These are phyloP conservation scores for Unio delphinus DNA, from an alignment of 2,888 invertebrate species.

Conservation along the genomic window DNA sequence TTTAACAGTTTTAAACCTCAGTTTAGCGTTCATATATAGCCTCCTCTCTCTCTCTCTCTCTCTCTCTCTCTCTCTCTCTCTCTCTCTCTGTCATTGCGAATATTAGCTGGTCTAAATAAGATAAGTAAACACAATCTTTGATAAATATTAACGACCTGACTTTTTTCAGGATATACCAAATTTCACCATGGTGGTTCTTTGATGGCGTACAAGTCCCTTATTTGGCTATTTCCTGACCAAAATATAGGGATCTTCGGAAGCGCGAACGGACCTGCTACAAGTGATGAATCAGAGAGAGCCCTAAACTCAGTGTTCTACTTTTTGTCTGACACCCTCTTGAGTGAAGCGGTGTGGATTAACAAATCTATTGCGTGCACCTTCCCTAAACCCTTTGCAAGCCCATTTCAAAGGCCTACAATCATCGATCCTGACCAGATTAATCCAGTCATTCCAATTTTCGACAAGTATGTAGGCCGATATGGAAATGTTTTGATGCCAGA, in stretches of 20 bases:
- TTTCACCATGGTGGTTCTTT: constrained; percentile 26
- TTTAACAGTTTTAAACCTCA: no score
- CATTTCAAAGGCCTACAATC: not conserved
- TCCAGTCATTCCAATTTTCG: constrained; percentile 6
- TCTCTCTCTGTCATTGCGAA: no score
- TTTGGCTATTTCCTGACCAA: constrained; percentile 27
- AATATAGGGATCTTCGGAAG: constrained; percentile 26
- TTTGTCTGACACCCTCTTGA: constrained; percentile 33
- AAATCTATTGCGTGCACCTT: constrained; percentile 38
- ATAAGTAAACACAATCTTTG: no score
- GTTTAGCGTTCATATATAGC: no score
- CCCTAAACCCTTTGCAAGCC: constrained; percentile 25
- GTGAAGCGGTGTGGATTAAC: constrained; percentile 41
- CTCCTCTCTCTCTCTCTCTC: no score
- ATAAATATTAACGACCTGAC: no score
- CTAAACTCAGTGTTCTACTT: constrained; percentile 13
- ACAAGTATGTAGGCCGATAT: constrained; percentile 19
- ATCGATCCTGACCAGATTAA: not conserved
- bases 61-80: no score
- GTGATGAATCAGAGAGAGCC: not conserved
- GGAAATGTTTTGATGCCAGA: constrained; percentile 11
- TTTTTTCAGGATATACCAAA: constrained; percentile 15
- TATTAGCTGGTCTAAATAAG: no score
- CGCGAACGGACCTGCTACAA: constrained; percentile 22
- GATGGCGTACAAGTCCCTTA: constrained; percentile 23